Conservation (phyloP, 2,113 vertebrate species). For the Amazona vittata region DNA sequence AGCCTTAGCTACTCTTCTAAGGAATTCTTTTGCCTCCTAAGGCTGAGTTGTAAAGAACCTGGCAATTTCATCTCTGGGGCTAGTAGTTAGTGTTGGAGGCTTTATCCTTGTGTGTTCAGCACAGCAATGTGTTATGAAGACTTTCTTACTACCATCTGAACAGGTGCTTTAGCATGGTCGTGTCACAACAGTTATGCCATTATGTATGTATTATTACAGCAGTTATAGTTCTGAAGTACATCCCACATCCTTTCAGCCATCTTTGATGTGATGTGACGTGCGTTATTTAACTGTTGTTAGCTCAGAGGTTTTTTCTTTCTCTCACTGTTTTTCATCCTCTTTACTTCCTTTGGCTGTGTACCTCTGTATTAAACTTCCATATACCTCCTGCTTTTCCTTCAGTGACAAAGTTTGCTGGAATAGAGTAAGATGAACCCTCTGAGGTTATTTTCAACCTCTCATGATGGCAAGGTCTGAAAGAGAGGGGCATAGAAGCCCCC, state of each 20-base stretch:
- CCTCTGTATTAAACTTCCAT: neutral
- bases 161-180: neutral
- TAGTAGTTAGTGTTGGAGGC: neutral
- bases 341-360: neutral
- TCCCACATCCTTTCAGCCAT: neutral
- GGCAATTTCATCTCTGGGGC: neutral
- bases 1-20: neutral
- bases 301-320: neutral
- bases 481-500: neutral
- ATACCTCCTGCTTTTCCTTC: neutral
- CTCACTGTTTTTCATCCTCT: neutral
- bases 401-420: neutral
- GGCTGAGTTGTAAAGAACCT: neutral
- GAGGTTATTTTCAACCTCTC: neutral
- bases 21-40: neutral
- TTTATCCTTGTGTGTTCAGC: neutral
- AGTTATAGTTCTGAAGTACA: neutral
- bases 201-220: neutral
- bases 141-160: neutral
- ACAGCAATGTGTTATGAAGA: neutral
- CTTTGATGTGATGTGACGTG: neutral
- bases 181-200: neutral
- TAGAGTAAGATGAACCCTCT: accelerated
- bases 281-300: neutral
- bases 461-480: accelerated